Base-by-base conservation (phyloP, 2,888 invertebrate species). In the Lithophane socia region DNA sequence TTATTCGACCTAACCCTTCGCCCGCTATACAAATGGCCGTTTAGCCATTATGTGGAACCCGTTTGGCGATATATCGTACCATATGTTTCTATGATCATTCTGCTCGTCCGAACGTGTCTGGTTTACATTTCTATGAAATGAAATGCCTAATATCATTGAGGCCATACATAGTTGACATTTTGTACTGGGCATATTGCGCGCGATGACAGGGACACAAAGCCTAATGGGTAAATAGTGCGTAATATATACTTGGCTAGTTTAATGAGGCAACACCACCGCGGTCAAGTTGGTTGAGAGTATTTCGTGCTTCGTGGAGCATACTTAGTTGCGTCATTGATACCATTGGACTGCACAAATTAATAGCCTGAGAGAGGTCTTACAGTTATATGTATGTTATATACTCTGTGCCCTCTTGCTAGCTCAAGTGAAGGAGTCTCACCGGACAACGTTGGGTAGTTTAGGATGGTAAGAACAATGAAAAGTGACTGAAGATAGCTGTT, bases 61-160 rank as follows among this genome's bases (percentile, higher is more conserved):
- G 58, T 79, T 79, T 68, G 49, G 69, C 77, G 72, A 76, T 74
- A 80, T 75, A 85, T 83, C 37, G 78, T 80, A 74, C 85, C 89
- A 90, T 88, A 82, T 87, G 91, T 90, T 88, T 88, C 87, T 89
- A 88, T 91, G 87, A 89, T 83, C 87, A 88, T 88, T 88, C 69
- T 77, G 82, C 73, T 87, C 83, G 81, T 89, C 79, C 54, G 52
- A 83, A 87, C 90, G 87, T 87, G 88, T 86, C 78, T 82, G 72
- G 83, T 85, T 68, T 80, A 77, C 70, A 77, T 79, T 73, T 58
- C 21, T 61, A n/a, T 69, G 58, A 72, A 49, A 77, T 63, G 13
- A 65, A 63, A 69, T 71, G 24, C 29, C 37, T 52, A 68, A 74
- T 72, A 47, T 70, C 54, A 54, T 75, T 42, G 47, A 18, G 42